These are phyloP conservation scores for Sturmia bella DNA, from an alignment of 2,888 invertebrate genomes.

Conservation along the genomic window DNA sequence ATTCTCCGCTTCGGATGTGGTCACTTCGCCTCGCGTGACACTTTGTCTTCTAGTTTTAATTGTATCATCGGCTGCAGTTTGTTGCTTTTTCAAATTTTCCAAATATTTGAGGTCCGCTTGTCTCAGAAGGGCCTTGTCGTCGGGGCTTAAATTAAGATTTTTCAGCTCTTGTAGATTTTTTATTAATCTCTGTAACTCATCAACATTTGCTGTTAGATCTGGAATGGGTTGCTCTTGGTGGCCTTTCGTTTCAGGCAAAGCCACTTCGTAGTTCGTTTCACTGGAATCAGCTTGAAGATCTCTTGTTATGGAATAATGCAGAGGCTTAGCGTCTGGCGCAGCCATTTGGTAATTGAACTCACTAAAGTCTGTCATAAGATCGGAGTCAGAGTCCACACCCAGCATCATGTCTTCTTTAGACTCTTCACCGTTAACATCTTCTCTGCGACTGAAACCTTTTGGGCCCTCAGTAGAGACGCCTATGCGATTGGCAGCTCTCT, in stretches of 20 bases:
- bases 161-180: slow-evolving; percentile 81
- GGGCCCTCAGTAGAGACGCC: slow-evolving; percentile 75
- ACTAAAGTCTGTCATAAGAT: slow-evolving; percentile 77
- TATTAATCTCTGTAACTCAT: slow-evolving; percentile 82
- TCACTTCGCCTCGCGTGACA: slow-evolving; percentile 33
- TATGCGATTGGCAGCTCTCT: slow-evolving; percentile 77
- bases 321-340: slow-evolving; percentile 70
- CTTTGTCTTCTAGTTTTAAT: slow-evolving; percentile 83
- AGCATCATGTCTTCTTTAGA: slow-evolving; percentile 41
- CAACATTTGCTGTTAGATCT: slow-evolving; percentile 82
- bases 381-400: slow-evolving; percentile 72
- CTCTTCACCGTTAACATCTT: slow-evolving; percentile 72
- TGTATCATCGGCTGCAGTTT: slow-evolving; percentile 69
- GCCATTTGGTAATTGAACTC: slow-evolving; percentile 78
- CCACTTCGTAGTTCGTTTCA: slow-evolving; percentile 76
- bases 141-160: slow-evolving; percentile 75
- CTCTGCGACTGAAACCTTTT: slow-evolving; percentile 73
- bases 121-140: slow-evolving; percentile 80
- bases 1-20: slow-evolving; percentile 16
- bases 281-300: slow-evolving; percentile 71
- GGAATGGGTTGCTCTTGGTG: neutral
- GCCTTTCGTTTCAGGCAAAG: slow-evolving; percentile 71
- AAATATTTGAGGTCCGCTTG: slow-evolving; percentile 76
- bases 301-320: neutral
- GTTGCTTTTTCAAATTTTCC: slow-evolving; percentile 73